A percentile compares a stretch with the other conserved stretches of the same genome.
phyloP scores from a whole-genome alignment of 2,113 vertebrate genomes.

The Cyprinodon brontotheroides region DNA sequence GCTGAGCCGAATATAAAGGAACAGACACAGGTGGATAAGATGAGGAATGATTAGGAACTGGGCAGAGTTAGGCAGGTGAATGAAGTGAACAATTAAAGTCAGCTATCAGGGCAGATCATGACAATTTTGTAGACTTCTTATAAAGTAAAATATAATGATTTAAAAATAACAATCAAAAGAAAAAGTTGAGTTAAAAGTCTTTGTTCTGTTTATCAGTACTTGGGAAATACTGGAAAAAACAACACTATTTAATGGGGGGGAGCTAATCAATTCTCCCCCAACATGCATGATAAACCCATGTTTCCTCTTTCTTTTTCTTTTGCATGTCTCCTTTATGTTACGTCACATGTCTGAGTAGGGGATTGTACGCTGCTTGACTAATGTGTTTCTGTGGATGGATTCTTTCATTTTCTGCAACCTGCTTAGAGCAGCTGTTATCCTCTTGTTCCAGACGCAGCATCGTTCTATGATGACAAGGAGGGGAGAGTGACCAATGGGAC shows the following conservation, averaged over 20 bases:
- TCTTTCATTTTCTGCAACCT: conserved; percentile 45
- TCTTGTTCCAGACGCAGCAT: conserved; percentile 78
- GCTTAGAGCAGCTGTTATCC: conserved; percentile 61
- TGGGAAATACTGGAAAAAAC: no score
- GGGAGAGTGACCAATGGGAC: conserved; percentile 74
- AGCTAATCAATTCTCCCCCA: neutral
- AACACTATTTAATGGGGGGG: no score
- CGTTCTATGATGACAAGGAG: conserved; percentile 68
- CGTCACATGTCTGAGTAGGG: conserved; percentile 6
- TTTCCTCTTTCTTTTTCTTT: conserved; percentile 8
- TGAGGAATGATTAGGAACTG: no score
- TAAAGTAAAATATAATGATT: no score
- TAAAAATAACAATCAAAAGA: neutral
- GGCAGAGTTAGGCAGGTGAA: no score
- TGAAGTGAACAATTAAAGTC: no score
- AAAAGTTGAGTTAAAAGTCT: neutral
- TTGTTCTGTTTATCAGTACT: no score
- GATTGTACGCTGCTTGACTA: conserved; percentile 14
- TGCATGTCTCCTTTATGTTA: conserved; percentile 31
- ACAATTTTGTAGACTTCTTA: no score
- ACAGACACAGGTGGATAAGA: no score
- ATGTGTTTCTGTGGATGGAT: neutral
- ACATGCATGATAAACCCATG: neutral
- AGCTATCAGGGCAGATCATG: no score
- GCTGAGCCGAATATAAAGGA: no score